Evolutionary conservation across 1,140 invertebrate genomes (phyloP).

Genomic region (Phortica variegata): DNA sequence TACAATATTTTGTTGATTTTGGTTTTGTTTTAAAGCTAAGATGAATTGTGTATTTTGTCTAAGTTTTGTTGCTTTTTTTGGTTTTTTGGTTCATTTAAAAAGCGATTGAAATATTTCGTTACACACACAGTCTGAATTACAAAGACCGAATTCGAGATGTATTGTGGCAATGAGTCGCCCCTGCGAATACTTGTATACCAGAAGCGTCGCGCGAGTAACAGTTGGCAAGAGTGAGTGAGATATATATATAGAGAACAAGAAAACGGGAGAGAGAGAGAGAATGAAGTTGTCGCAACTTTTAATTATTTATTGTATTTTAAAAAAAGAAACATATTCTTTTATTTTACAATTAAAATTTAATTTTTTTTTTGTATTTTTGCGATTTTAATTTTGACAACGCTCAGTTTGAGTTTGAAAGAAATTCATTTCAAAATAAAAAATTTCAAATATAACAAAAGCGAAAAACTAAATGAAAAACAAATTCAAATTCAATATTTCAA

Average conservation of each 20-base stretch:
- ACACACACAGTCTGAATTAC: conserved; percentile 57
- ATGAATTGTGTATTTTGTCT: not conserved
- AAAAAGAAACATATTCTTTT: too few species aligned
- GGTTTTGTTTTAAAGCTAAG: conserved; percentile 2
- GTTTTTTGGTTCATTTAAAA: conserved; percentile 42
- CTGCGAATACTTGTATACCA: conserved; percentile 51
- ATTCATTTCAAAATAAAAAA: conserved; percentile 54
- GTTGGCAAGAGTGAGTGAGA: conserved; percentile 6
- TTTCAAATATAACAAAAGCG: too few species aligned
- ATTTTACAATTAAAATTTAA: too few species aligned
- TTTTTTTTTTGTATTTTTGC: too few species aligned
- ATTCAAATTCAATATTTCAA: too few species aligned
- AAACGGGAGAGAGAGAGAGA: conserved; percentile 33
- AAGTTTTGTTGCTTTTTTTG: conserved; percentile 9
- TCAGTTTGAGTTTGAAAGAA: conserved; percentile 53
- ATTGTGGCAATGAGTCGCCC: conserved; percentile 54
- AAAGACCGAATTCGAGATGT: conserved; percentile 56
- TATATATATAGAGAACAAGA: conserved; percentile 1
- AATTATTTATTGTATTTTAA: too few species aligned
- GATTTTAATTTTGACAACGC: conserved; percentile 30
- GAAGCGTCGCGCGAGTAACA: conserved; percentile 36
- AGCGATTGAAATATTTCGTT: conserved; percentile 55
- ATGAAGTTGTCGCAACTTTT: too few species aligned
- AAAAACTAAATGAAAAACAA: too few species aligned
- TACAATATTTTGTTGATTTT: conserved; percentile 30